Conservation (phyloP, 2,888 invertebrate species). For the Arctia plantaginis region DNA sequence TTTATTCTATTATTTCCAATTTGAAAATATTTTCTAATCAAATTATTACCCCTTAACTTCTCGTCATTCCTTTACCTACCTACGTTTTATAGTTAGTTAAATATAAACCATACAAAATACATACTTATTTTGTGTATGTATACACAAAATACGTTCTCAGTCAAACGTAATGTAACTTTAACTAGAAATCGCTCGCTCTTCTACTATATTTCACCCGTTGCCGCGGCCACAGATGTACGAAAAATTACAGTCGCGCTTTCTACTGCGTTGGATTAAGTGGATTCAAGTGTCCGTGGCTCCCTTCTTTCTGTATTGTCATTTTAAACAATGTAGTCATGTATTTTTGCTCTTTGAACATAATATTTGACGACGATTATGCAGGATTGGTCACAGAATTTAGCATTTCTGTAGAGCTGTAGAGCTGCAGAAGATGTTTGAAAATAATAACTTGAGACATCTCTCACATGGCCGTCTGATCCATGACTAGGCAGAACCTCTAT, state of each 20-base stretch:
- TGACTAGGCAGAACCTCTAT: no score
- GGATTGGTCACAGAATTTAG: not conserved
- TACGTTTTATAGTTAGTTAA: no score
- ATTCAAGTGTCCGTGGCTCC: constrained; percentile 55
- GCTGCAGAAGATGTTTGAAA: not conserved
- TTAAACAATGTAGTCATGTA: constrained; percentile 40
- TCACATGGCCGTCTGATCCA: no score
- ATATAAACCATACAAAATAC: no score
- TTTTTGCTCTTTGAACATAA: constrained; percentile 34
- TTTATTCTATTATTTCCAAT: no score
- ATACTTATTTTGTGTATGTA: no score
- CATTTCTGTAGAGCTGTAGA: not conserved
- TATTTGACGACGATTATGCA: constrained; percentile 10
- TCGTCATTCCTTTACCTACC: no score
- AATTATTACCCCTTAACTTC: no score
- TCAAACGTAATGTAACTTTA: no score
- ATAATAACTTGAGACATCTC: no score
- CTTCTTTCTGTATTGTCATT: constrained; percentile 65
- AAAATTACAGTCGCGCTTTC: constrained; percentile 72
- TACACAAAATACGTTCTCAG: no score
- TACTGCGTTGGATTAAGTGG: constrained; percentile 69
- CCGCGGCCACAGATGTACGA: constrained; percentile 70
- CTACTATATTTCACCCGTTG: constrained; percentile 20
- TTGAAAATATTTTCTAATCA: no score
- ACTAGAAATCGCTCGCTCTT: constrained; percentile 31